Percentiles rank a stretch among this genome's conserved stretches.
phyloP scores from a whole-genome alignment of 2,113 vertebrate species.

The Crypturellus undulatus region DNA sequence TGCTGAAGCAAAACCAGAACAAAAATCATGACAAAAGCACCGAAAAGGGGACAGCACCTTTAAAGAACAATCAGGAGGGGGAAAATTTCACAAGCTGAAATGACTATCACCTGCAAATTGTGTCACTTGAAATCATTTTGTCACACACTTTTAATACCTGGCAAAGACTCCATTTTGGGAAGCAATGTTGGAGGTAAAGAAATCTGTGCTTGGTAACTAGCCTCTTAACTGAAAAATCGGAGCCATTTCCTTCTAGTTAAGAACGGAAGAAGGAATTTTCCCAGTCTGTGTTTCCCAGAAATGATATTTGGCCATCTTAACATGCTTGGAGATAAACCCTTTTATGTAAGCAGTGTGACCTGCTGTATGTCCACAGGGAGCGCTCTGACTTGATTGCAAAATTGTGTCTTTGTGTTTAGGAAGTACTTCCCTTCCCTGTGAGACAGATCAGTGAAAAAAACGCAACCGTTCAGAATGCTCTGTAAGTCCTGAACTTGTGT shows the following conservation, averaged over 20 bases:
- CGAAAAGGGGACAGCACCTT: not conserved
- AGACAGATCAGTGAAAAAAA: not conserved
- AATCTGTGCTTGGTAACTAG: not conserved
- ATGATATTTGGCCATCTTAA: not conserved
- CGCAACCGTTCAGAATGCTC: not conserved
- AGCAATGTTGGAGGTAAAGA: not conserved
- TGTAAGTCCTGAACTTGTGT: not conserved
- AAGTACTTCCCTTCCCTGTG: not conserved
- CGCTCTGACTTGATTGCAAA: not conserved
- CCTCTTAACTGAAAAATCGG: not conserved
- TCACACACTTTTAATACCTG: not conserved
- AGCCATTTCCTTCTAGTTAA: not conserved
- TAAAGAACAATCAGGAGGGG: not conserved
- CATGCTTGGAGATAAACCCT: not conserved
- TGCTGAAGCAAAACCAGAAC: not conserved
- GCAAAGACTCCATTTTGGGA: not conserved
- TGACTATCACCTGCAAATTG: not conserved
- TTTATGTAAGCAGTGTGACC: not conserved
- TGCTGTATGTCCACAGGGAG: not conserved
- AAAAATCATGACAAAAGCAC: not conserved
- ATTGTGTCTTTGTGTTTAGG: not conserved
- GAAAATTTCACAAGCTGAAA: not conserved
- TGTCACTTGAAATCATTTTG: not conserved
- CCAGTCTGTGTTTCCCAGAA: not conserved
- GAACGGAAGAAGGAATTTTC: not conserved